These are phyloP conservation scores for Apteryx owenii DNA, from an alignment of 2,113 vertebrate genomes.

Conservation along the genomic window DNA sequence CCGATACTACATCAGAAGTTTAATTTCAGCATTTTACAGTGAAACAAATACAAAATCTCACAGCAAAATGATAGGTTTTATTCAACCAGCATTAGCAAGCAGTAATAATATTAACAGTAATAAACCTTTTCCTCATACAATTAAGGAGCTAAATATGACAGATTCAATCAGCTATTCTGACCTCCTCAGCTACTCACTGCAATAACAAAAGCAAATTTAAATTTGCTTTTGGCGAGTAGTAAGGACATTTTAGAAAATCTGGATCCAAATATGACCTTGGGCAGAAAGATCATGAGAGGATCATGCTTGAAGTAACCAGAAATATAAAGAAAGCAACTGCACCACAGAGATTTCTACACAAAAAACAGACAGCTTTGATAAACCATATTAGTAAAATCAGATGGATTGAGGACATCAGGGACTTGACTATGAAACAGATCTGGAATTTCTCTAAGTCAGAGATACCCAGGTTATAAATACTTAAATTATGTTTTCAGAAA, in stretches of 20 bases:
- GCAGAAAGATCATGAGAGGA: background rate
- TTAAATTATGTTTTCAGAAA: background rate
- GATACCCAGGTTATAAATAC: background rate
- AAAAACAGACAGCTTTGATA: background rate
- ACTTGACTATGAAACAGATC: background rate
- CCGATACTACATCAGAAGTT: background rate
- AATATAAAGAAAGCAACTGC: background rate
- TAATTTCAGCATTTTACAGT: slow-evolving; percentile 22
- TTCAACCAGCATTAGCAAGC: background rate
- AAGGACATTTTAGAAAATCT: background rate
- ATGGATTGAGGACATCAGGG: background rate
- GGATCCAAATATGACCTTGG: background rate
- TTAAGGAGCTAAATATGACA: slow-evolving; percentile 37
- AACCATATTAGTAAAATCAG: background rate
- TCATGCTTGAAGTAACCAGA: background rate
- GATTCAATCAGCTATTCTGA: slow-evolving; percentile 3
- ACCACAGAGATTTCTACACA: background rate
- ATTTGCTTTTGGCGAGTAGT: background rate
- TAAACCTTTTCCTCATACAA: slow-evolving; percentile 1
- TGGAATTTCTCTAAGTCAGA: background rate
- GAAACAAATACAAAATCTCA: slow-evolving; percentile 6
- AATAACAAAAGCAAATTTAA: background rate
- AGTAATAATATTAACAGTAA: slow-evolving; percentile 15
- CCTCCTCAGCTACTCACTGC: background rate
- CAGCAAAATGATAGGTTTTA: slow-evolving; percentile 7